These are phyloP conservation scores for Peromyscus attwateri DNA, from an alignment of 2,797 vertebrate species.

Conservation along the genomic window DNA sequence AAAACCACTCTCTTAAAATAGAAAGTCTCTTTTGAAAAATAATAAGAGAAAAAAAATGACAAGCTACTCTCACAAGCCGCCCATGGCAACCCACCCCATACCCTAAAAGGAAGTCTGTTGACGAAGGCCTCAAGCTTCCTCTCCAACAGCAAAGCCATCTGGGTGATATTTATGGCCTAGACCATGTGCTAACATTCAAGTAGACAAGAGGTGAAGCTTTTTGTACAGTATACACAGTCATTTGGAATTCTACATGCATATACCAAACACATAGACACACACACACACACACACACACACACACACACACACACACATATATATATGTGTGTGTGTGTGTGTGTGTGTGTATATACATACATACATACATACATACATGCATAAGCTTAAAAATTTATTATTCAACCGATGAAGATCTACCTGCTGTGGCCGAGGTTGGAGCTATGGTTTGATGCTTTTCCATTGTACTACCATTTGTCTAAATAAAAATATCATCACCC, in stretches of 20 bases:
- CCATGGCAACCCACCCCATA: neutral
- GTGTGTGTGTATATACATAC: too few relatives aligned
- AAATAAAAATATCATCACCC: neutral
- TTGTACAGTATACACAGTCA: neutral
- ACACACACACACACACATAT: neutral
- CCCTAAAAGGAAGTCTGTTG: neutral
- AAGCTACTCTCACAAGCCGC: neutral
- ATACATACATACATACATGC: neutral
- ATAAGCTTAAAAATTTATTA: neutral
- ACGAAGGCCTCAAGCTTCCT: neutral
- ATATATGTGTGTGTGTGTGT: too few relatives aligned
- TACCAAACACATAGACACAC: neutral
- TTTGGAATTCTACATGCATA: neutral
- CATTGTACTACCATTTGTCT: neutral
- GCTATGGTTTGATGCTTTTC: neutral
- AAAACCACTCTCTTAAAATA: neutral
- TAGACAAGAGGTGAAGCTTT: neutral
- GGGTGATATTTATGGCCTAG: neutral
- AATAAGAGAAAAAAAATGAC: neutral
- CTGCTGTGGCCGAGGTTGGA: neutral
- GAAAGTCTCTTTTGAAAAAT: neutral
- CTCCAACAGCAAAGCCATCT: rapidly evolving
- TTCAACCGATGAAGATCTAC: neutral
- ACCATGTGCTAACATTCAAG: neutral
- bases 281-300: neutral